Evolutionary conservation across 2,113 vertebrate species (phyloP).

Genomic region (Pleuronectes platessa): DNA sequence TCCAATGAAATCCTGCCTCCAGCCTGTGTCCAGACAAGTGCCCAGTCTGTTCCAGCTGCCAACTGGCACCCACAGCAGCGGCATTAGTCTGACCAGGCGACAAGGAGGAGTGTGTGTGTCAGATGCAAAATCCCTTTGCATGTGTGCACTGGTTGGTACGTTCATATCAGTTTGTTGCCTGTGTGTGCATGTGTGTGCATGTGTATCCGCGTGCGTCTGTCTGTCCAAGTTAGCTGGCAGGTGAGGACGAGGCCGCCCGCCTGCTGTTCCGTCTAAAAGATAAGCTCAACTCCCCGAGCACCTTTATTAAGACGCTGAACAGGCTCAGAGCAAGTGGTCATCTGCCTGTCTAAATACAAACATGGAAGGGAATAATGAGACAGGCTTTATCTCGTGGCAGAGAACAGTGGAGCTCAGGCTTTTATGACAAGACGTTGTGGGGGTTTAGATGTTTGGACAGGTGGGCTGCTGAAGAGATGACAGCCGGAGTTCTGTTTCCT

Average conservation of each 20-base stretch:
- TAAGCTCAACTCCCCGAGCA: conserved; percentile 38
- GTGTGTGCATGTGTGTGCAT: conserved; percentile 11
- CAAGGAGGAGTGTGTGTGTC: conserved; percentile 25
- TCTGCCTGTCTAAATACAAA: conserved; percentile 65
- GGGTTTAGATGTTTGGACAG: conserved; percentile 64
- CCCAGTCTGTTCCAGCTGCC: conserved; percentile 48
- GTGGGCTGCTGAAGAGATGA: conserved; percentile 52
- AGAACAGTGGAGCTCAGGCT: conserved; percentile 24
- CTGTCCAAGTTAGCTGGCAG: conserved; percentile 10
- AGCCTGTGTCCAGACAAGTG: conserved; percentile 64
- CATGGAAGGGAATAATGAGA: conserved; percentile 61
- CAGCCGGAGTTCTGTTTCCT: conserved; percentile 57
- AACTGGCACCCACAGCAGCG: conserved; percentile 52
- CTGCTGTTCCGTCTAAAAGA: conserved; percentile 37
- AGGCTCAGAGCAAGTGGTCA: conserved; percentile 53
- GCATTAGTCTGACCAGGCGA: conserved; percentile 54
- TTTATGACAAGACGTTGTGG: conserved; percentile 47
- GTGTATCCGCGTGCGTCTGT: too few relatives aligned
- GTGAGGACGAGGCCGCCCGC: conserved; percentile 18
- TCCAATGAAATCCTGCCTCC: conserved; percentile 59
- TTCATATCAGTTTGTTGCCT: conserved; percentile 14
- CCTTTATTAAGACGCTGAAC: conserved; percentile 61
- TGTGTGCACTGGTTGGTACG: conserved; percentile 12
- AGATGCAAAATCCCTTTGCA: conserved; percentile 1
- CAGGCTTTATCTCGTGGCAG: conserved; percentile 45